Evolutionary conservation across 2,113 vertebrate species (phyloP).

Genomic region (Cisticola juncidis): DNA sequence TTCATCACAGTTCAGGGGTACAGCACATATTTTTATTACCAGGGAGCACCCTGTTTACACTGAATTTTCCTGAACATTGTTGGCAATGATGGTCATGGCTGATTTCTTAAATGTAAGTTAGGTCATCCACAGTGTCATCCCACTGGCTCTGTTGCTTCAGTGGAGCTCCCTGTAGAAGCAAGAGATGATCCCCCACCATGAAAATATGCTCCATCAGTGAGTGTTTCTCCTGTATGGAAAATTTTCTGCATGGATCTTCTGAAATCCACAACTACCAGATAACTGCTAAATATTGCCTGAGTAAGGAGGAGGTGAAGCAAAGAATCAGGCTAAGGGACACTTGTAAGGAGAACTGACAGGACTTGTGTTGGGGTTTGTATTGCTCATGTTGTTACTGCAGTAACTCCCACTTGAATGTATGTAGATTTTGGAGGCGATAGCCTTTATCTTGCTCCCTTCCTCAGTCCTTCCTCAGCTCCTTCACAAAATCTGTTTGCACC

Average conservation of each 20-base stretch:
- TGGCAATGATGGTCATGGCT: not conserved
- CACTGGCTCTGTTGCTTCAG: not conserved
- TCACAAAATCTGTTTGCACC: conserved; percentile 41
- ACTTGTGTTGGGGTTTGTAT: not conserved
- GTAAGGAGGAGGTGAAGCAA: not conserved
- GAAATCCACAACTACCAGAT: not conserved
- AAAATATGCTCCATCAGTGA: not conserved
- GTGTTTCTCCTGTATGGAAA: not conserved
- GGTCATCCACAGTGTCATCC: not conserved
- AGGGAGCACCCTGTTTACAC: not conserved
- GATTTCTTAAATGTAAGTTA: not conserved
- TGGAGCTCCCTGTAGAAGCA: not conserved
- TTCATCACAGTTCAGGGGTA: not conserved
- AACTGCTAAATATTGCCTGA: not conserved
- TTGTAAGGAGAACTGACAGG: not conserved
- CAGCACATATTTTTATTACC: not conserved
- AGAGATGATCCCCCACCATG: not conserved
- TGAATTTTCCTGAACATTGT: not conserved
- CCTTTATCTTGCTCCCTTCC: conserved; percentile 50
- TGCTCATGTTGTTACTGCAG: conserved; percentile 1
- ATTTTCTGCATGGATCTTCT: not conserved
- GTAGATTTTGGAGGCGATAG: conserved; percentile 41
- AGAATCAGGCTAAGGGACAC: not conserved
- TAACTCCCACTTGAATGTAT: not conserved
- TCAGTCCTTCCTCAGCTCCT: not conserved